Conservation (phyloP, 2,888 invertebrate genomes). For the Lysandra coridon region DNA sequence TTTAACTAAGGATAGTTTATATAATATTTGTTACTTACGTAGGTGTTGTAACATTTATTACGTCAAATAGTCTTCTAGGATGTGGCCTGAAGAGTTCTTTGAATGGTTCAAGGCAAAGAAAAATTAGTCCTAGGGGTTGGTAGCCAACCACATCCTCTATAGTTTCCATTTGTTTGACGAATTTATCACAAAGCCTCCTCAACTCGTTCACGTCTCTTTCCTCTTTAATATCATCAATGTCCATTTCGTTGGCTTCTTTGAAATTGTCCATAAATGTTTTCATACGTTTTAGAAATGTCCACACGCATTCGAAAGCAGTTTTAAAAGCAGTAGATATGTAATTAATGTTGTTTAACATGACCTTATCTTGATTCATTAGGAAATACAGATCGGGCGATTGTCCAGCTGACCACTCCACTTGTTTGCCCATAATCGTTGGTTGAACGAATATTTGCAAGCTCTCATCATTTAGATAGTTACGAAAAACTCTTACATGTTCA, state of each 20-base stretch:
- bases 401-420: constrained; percentile 88
- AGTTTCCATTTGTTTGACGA: constrained; percentile 84
- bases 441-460: constrained; percentile 87
- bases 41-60: constrained; percentile 83
- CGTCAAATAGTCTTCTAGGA: constrained; percentile 84
- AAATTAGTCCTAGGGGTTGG: constrained; percentile 87
- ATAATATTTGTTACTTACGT: constrained; percentile 70
- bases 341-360: constrained; percentile 76
- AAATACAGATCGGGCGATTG: constrained; percentile 85
- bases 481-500: constrained; percentile 84
- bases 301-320: constrained; percentile 82
- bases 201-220: constrained; percentile 85
- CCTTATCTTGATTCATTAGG: constrained; percentile 84
- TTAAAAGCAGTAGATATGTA: constrained; percentile 80
- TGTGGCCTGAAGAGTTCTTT: constrained; percentile 86
- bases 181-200: constrained; percentile 83
- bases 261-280: constrained; percentile 84
- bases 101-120: constrained; percentile 85
- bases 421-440: constrained; percentile 91
- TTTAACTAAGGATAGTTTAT: neutral
- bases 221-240: constrained; percentile 81
- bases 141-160: constrained; percentile 84
- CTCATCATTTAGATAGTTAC: constrained; percentile 86
- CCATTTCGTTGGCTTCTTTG: constrained; percentile 84
- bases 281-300: constrained; percentile 84